Percentiles rank a stretch among this genome's conserved stretches.
Conservation (phyloP, 2,888 invertebrate genomes). For the Drosophila histrio region DNA sequence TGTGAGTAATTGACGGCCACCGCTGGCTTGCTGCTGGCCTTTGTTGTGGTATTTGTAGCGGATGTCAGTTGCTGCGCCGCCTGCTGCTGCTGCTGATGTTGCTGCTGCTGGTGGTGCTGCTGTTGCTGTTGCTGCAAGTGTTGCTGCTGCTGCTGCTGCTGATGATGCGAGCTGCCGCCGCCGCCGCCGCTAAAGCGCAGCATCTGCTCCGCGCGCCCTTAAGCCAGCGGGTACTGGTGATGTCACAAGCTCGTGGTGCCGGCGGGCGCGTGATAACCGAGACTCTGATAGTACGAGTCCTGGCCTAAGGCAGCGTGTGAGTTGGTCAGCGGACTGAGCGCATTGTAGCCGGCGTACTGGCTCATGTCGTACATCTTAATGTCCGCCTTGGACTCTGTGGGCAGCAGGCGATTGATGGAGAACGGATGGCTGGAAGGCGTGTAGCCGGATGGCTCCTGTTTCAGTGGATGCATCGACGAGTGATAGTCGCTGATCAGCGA, state of each 20-base stretch:
- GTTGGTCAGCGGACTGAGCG: conserved; percentile 87
- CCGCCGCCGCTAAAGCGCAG: conserved; percentile 72
- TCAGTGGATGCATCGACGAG: conserved; percentile 88
- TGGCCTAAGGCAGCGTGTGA: conserved; percentile 87
- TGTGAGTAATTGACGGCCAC: conserved; percentile 69
- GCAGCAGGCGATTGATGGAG: conserved; percentile 96
- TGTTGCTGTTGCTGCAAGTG: conserved; percentile 52
- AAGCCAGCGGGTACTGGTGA: conserved; percentile 92
- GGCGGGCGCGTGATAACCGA: conserved; percentile 89
- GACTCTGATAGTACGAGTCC: conserved; percentile 93
- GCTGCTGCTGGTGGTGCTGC: conserved; percentile 44
- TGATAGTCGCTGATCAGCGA: conserved; percentile 87
- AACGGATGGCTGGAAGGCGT: conserved; percentile 95
- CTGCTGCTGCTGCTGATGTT: conserved; percentile 57
- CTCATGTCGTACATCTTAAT: conserved; percentile 96
- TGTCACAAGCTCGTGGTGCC: conserved; percentile 95
- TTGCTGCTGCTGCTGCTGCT: conserved; percentile 60
- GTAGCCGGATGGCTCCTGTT: conserved; percentile 91
- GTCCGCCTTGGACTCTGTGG: conserved; percentile 94
- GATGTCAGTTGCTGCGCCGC: conserved; percentile 76
- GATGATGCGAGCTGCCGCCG: conserved; percentile 43
- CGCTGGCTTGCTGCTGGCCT: conserved; percentile 71
- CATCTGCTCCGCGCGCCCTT: conserved; percentile 86
- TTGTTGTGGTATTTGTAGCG: conserved; percentile 69
- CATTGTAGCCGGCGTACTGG: conserved; percentile 87